phyloP scores from a whole-genome alignment of 2,113 vertebrate genomes.

The Sebastes fasciatus region DNA sequence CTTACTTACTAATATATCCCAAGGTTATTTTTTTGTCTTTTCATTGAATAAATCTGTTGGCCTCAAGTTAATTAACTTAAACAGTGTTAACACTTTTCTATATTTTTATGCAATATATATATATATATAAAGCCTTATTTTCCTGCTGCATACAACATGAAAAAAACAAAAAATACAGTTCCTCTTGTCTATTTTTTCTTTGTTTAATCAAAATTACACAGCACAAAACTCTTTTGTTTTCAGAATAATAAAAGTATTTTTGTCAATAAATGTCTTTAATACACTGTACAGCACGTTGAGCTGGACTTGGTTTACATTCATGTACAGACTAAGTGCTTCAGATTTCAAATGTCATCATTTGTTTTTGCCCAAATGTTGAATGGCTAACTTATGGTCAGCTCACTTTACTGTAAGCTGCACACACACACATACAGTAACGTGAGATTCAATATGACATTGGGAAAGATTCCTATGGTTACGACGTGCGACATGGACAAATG shows the following conservation, averaged over 20 bases:
- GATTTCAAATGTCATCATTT: not conserved
- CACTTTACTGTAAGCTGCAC: not conserved
- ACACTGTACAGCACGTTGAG: constrained; percentile 1
- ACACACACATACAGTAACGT: not conserved
- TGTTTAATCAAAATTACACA: constrained; percentile 49
- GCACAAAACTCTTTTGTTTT: constrained; percentile 17
- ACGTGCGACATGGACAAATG: not conserved
- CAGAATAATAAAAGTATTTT: constrained; percentile 65
- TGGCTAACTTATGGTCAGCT: not conserved
- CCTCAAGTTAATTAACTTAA: constrained; percentile 56
- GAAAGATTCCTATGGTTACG: not conserved
- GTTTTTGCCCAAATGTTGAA: not conserved
- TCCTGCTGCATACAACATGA: constrained; percentile 40
- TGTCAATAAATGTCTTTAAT: constrained; percentile 54
- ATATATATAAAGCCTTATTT: not conserved
- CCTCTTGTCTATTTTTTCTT: constrained; percentile 2
- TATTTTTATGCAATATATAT: constrained; percentile 27
- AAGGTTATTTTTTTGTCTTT: constrained; percentile 37
- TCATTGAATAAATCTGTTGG: constrained; percentile 25
- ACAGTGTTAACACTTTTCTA: constrained; percentile 64
- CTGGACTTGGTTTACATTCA: not conserved
- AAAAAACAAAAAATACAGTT: constrained; percentile 6
- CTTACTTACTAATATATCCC: constrained; percentile 13
- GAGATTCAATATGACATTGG: not conserved
- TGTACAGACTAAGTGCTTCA: not conserved